phyloP scores from a whole-genome alignment of 2,888 invertebrate genomes.

The Agrochola litura region DNA sequence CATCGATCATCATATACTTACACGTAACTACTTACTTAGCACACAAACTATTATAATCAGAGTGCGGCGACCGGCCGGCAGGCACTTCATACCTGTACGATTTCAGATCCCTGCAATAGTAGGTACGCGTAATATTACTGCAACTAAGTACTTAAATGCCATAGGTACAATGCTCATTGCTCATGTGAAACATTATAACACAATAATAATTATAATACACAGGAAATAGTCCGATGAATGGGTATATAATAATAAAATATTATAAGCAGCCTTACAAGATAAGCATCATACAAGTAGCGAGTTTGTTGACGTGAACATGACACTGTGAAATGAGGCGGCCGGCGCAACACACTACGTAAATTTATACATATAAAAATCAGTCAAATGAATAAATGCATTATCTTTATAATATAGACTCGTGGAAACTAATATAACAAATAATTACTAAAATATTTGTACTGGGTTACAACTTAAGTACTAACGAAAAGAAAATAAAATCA shows the following conservation, averaged over 20 bases:
- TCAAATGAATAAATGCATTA: constrained; percentile 62
- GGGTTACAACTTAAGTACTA: constrained; percentile 73
- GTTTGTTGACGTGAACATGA: background rate
- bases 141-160: background rate
- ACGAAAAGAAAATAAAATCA: constrained; percentile 78
- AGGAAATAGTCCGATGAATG: background rate
- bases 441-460: constrained; percentile 80
- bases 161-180: background rate
- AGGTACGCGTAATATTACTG: background rate
- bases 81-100: constrained; percentile 33
- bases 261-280: background rate
- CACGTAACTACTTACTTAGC: constrained; percentile 11
- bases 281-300: constrained; percentile 1
- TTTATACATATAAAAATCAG: constrained; percentile 66
- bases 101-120: background rate
- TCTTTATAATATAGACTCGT: constrained; percentile 49
- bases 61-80: constrained; percentile 24
- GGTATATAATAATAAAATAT: background rate
- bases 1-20: background rate
- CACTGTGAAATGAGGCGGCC: constrained; percentile 6
- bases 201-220: background rate
- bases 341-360: constrained; percentile 56
- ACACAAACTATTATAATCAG: background rate
- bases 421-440: constrained; percentile 64
- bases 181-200: background rate